phyloP scores from a whole-genome alignment of 2,888 invertebrate species.

The Alloplasta piceator region DNA sequence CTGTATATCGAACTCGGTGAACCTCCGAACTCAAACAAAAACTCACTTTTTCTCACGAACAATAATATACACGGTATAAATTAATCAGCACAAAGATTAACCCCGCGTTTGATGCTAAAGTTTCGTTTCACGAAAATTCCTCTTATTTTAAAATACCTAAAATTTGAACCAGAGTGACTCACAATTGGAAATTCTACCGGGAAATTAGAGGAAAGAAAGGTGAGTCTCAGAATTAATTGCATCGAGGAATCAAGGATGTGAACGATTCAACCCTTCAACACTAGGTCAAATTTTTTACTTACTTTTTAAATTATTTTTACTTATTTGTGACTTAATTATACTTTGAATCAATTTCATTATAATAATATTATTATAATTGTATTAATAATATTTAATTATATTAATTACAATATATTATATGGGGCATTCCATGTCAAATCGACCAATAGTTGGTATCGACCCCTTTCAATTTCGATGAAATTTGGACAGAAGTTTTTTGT shows the following conservation, averaged over 20 bases:
- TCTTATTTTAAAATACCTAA: not conserved
- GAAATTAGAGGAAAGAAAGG: not conserved
- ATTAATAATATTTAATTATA: too few species aligned
- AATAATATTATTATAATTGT: too few species aligned
- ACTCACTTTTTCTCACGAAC: constrained; percentile 26
- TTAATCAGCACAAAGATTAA: not conserved
- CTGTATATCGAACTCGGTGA: constrained; percentile 39
- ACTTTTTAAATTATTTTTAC: too few species aligned
- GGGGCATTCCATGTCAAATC: too few species aligned
- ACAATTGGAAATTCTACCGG: not conserved
- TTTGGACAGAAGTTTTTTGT: too few species aligned
- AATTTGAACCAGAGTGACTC: not conserved
- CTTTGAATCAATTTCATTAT: too few species aligned
- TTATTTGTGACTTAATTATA: too few species aligned
- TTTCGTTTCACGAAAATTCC: not conserved
- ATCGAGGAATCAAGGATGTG: not conserved
- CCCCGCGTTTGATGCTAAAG: not conserved
- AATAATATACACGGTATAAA: constrained; percentile 21
- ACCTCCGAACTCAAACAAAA: constrained; percentile 33
- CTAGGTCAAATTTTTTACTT: not conserved
- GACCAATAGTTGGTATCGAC: too few species aligned
- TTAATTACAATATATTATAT: too few species aligned
- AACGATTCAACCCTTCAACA: not conserved
- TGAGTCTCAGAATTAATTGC: not conserved
- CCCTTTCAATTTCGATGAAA: too few species aligned